These are phyloP conservation scores for Timema podura DNA, from an alignment of 2,888 invertebrate genomes.

Conservation along the genomic window DNA sequence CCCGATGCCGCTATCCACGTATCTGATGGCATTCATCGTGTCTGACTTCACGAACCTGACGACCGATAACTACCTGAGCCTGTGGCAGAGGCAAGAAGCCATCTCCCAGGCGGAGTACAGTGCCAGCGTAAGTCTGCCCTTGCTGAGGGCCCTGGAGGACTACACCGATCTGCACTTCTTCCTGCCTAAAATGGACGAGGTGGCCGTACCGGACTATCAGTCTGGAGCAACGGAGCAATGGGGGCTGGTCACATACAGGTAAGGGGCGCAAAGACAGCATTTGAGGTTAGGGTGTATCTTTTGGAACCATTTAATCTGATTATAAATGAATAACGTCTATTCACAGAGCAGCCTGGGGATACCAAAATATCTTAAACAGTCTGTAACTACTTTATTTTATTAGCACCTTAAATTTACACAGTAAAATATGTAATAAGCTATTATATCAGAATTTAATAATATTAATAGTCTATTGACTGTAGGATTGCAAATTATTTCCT, in stretches of 20 bases:
- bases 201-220: constrained; percentile 37
- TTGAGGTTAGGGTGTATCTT: no score
- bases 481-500: no score
- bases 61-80: constrained; percentile 31
- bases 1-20: constrained; percentile 59
- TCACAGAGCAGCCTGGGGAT: no score
- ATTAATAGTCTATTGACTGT: no score
- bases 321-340: no score
- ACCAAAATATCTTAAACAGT: no score
- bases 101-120: constrained; percentile 45
- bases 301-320: no score
- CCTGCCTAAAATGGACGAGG: constrained; percentile 48
- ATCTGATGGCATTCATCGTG: constrained; percentile 50
- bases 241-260: constrained; percentile 74
- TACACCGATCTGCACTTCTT: constrained; percentile 46
- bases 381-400: no score
- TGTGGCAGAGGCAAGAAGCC: constrained; percentile 25
- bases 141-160: constrained; percentile 37
- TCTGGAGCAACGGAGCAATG: constrained; percentile 64
- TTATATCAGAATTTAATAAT: no score
- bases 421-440: no score
- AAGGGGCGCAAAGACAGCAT: constrained; percentile 19
- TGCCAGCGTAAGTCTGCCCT: constrained; percentile 44
- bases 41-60: constrained; percentile 32
- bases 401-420: no score